Base-by-base conservation (phyloP, 2,113 vertebrate genomes). In the Antennarius striatus region DNA sequence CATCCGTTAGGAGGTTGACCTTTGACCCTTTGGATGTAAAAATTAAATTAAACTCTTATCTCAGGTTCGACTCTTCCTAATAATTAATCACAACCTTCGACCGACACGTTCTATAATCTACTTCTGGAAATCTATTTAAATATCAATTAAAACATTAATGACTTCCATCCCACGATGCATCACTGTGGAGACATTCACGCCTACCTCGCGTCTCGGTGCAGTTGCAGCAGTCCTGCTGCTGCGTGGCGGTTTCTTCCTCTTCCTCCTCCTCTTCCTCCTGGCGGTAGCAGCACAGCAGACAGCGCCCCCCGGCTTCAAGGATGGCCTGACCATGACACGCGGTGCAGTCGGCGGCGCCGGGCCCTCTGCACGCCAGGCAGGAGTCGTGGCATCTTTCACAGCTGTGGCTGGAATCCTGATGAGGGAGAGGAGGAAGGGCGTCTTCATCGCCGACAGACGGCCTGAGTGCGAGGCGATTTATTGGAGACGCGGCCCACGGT, bases 351-450 rank as follows among this genome's bases (percentile, higher is more conserved):
- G 86, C 51, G 1, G 83, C 73, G 0, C 96, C 93, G 0, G 94
- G 91, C 3, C 96, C 97, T 57, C 93, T 92, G 81, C 98, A 99
- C 73, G 95, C 94, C 4, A 83, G 22, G 46, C 98, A 99, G 4
- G 93, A 95, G 10, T 77, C 63, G 6, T 98, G 90, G 5, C 98
- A 99, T 68, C 77, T 89, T 56, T 93, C 91, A 85, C 98, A 98
- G 1, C 51, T 39, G 56, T 77, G 75, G 16, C 55, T 50, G 5
- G 75, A 65, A 17, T 71, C 73, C 79, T 83, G 53, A 65, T 15
- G 67, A 63, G 48, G 0, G 77, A 54, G 10, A 12, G 28, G 56
- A 69, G 52, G 16, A 9, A 22, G 22, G 22, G 22, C 22, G 22
- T 22, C 22, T 36, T 36, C 32, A 36, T 4, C 32, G 1, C 32